These are phyloP conservation scores for Istiophorus platypterus DNA, from an alignment of 2,113 vertebrate species.

Conservation along the genomic window DNA sequence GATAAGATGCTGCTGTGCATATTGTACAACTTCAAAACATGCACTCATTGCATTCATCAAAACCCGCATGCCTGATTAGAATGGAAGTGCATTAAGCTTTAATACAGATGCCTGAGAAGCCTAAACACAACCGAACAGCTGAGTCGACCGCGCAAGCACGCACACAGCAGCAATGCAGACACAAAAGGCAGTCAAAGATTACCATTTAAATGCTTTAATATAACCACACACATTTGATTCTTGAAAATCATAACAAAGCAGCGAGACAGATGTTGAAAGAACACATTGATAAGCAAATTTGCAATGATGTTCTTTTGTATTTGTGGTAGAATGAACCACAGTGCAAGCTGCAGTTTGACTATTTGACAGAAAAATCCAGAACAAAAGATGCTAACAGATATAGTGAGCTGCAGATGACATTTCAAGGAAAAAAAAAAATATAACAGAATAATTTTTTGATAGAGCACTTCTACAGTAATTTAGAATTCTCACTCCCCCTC, in stretches of 20 bases:
- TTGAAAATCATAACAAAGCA: conserved; percentile 63
- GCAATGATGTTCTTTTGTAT: conserved; percentile 62
- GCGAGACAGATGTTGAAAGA: conserved; percentile 67
- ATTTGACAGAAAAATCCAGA: conserved; percentile 70
- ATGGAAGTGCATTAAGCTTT: conserved; percentile 79
- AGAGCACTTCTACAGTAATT: conserved; percentile 66
- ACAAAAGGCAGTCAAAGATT: conserved; percentile 64
- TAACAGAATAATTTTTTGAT: conserved; percentile 61
- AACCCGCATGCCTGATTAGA: conserved; percentile 66
- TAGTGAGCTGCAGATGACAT: conserved; percentile 52
- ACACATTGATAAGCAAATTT: conserved; percentile 73
- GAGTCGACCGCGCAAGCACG: conserved; percentile 27
- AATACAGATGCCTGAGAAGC: conserved; percentile 62
- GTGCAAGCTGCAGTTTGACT: conserved; percentile 59
- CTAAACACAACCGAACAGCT: conserved; percentile 57
- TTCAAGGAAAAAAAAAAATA: conserved; percentile 33
- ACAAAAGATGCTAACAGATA: conserved; percentile 75
- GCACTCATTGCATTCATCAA: conserved; percentile 71
- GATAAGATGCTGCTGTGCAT: conserved; percentile 73
- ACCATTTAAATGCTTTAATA: conserved; percentile 69
- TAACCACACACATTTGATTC: conserved; percentile 60
- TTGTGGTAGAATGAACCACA: conserved; percentile 53
- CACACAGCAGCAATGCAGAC: conserved; percentile 39
- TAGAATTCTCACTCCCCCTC: conserved; percentile 67
- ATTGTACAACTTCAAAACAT: conserved; percentile 67